Evolutionary conservation across 1,140 invertebrate genomes (phyloP).

Genomic region (Euura saliciscinereae): DNA sequence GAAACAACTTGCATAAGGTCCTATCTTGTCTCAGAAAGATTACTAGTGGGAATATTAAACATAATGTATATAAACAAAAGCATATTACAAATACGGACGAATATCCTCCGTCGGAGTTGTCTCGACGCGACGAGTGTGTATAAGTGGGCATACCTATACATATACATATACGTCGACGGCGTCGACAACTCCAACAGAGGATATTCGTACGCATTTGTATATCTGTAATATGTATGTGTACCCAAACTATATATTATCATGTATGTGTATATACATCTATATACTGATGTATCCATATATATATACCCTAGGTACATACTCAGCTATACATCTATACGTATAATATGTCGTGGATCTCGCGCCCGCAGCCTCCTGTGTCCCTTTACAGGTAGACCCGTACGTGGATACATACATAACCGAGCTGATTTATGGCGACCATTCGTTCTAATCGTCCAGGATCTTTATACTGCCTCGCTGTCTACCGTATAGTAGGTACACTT

Average conservation of each 20-base stretch:
- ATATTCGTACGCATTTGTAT: no score
- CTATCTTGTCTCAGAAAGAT: no score
- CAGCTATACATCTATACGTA: no score
- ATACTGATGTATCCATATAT: neutral
- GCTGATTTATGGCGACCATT: constrained; percentile 60
- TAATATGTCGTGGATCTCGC: neutral
- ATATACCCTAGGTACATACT: neutral
- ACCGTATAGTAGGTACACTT: constrained; percentile 44
- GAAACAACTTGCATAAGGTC: no score
- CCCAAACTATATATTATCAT: neutral
- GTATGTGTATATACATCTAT: neutral
- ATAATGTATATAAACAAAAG: no score
- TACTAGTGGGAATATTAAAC: no score
- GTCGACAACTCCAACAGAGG: no score
- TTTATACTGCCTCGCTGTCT: constrained; percentile 47
- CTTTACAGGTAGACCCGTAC: neutral
- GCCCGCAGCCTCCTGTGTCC: neutral
- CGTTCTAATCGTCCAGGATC: constrained; percentile 61
- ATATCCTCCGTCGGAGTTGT: no score
- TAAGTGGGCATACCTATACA: no score
- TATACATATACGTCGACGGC: no score
- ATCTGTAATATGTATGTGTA: neutral
- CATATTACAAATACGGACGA: no score
- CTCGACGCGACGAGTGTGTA: no score
- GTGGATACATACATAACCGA: constrained; percentile 29